Evolutionary conservation across 2,113 vertebrate species (phyloP), one percentile per base, ranked within the genome.

Genomic region (Periophthalmus modestus): DNA sequence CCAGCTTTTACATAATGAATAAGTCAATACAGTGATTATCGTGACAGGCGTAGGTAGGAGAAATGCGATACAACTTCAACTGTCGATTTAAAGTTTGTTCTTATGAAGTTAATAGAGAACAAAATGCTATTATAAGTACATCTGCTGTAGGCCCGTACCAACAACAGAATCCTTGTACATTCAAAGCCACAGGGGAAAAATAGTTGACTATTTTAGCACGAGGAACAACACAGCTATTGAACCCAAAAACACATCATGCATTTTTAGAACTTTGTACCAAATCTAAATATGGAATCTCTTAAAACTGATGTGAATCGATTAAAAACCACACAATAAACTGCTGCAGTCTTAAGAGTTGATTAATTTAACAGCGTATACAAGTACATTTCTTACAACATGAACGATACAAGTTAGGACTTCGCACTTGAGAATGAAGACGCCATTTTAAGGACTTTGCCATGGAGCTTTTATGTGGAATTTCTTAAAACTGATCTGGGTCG

Each of bases 351-450:
- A n/a, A 81, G n/a, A 14, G 12, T 15, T 43, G 10, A 1, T 2
- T 1, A 24, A 62, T 46, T 18, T 69, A 21, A 78, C 13, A 12
- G 7, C 33, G 39, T 10, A 43, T 43, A 43, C 2, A 43, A 43
- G 39, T 14, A 39, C 10, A 47, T 7, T 69, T 52, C 54, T 72
- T 1, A 1, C 50, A 69, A 69, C 66, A 79, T 79, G 54, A 67
- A 52, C 68, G 62, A 46, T 50, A 33, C 66, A 68, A 77, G 62
- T 76, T 80, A 62, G 54, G 28, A 58, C 48, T 50, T 85, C 74
- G 75, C 69, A 68, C 10, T 24, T 62, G 50, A 48, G 69, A 59
- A 71, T 82, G 52, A 69, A 76, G 72, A 81, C 75, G 63, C 80
- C 73, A 75, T 79, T 80, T 28, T 78, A 39, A 73, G 73, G 65